phyloP scores from a whole-genome alignment of 2,888 invertebrate species.

The Troides aeacus region DNA sequence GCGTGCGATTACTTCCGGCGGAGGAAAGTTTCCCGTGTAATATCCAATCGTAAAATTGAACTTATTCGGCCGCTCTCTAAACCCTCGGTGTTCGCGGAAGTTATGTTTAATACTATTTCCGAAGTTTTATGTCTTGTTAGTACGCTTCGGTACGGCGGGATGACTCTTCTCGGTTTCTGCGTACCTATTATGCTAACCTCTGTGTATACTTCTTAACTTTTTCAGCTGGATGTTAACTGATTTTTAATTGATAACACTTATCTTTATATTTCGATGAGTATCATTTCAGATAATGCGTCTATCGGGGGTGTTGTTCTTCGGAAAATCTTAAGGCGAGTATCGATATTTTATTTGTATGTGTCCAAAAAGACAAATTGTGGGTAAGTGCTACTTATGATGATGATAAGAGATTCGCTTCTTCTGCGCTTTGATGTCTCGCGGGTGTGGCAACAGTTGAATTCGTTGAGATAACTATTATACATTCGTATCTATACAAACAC shows the following conservation, averaged over 20 bases:
- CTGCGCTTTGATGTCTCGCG: no score
- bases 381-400: no score
- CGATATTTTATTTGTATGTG: not conserved
- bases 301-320: not conserved
- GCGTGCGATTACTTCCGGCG: not conserved
- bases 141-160: conserved; percentile 11
- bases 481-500: no score
- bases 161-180: conserved; percentile 13
- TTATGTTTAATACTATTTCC: conserved; percentile 12
- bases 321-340: conserved; percentile 9
- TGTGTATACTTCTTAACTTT: no score
- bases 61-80: conserved; percentile 19
- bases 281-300: conserved; percentile 14
- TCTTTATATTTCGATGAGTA: conserved; percentile 6
- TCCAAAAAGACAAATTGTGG: not conserved
- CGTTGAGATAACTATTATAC: no score
- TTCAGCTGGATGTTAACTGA: no score
- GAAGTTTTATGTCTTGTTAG: conserved; percentile 16
- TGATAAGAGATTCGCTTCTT: no score
- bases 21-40: conserved; percentile 14
- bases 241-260: no score
- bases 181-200: not conserved
- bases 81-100: not conserved
- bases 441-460: no score
- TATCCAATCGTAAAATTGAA: conserved; percentile 25